Evolutionary conservation across 2,113 vertebrate genomes (phyloP), one percentile per base, ranked within the genome.

Genomic region (Trochalopteron elliotii): DNA sequence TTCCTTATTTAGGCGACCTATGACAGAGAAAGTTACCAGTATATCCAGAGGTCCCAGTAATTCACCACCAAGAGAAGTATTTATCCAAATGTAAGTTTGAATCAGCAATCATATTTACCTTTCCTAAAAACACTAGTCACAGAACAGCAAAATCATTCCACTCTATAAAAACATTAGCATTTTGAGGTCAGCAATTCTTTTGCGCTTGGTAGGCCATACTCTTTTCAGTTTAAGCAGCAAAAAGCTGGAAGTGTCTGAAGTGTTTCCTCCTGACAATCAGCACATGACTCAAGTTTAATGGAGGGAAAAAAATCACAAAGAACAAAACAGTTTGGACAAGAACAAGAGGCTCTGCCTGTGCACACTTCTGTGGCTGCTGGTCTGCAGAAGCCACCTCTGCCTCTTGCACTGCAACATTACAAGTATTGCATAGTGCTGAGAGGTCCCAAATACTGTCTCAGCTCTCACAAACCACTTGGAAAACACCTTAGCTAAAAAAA

Each of bases 111-210:
- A 60, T 23, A 69, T 65, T 80, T 60, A 90, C 39, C 9, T 87
- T 78, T 75, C 61, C 77, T 15, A 68, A 78, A 78, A 50, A n/a
- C 1, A 2, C 39, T 28, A 49, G 40, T 28, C 28, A 53, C 2
- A 47, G 14, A 57, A 35, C 9, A 40, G 20, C 28, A 91, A 91
- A 90, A 87, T 49, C 1, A 55, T 18, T 70, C n/a, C 15, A 37
- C 31, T 60, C 25, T 60, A 2, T 30, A 42, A 37, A 4, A 39
- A 39, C 1, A 5, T 69, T 25, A 81, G 4, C 4, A 59, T 42
- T 87, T 42, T 50, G 64, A 91, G 42, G 49, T 89, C 72, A 89
- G 47, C 27, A 86, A 86, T 63, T 86, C 88, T 93, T 86, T n/a
- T 63, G 55, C 21, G 12, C 49, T 95, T 79, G 53, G 59, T 87